Evolutionary conservation across 2,113 vertebrate genomes (phyloP).

Genomic region (Sylvilagus bachmani): DNA sequence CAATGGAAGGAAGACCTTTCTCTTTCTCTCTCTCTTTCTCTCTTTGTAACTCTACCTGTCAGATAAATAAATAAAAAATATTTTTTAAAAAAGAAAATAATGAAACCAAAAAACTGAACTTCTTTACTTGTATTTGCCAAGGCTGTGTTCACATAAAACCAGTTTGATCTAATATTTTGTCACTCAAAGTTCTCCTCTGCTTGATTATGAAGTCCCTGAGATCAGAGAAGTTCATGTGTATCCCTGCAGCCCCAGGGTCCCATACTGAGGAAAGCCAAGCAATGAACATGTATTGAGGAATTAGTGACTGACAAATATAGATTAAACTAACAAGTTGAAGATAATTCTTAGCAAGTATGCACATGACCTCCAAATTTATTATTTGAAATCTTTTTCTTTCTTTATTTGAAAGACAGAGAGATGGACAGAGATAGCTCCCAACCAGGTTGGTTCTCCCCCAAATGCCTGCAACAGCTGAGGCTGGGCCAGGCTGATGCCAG

Average conservation of each 20-base stretch:
- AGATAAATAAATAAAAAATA: too few species aligned
- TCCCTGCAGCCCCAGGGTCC: not conserved
- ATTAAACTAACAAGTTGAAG: not conserved
- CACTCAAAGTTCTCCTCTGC: not conserved
- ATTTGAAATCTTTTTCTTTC: not conserved
- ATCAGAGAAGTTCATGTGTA: not conserved
- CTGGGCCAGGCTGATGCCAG: too few species aligned
- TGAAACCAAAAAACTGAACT: not conserved
- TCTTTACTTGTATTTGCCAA: constrained; percentile 19
- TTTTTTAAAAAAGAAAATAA: not conserved
- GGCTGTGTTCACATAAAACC: not conserved
- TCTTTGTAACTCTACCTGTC: too few species aligned
- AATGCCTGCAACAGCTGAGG: too few species aligned
- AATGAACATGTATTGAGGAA: not conserved
- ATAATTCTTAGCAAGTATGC: not conserved
- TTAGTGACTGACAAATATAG: not conserved
- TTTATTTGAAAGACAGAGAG: too few species aligned
- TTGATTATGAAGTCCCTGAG: not conserved
- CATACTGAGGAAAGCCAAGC: not conserved
- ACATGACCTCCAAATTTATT: not conserved
- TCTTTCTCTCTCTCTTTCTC: too few species aligned
- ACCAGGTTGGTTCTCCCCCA: too few species aligned
- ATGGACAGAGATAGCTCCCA: too few species aligned
- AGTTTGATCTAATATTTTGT: not conserved
- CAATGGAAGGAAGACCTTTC: too few species aligned